Evolutionary conservation across 1,140 invertebrate species (phyloP), one percentile per base, ranked within the genome.

Genomic region (Drosophila pallidifrons): DNA sequence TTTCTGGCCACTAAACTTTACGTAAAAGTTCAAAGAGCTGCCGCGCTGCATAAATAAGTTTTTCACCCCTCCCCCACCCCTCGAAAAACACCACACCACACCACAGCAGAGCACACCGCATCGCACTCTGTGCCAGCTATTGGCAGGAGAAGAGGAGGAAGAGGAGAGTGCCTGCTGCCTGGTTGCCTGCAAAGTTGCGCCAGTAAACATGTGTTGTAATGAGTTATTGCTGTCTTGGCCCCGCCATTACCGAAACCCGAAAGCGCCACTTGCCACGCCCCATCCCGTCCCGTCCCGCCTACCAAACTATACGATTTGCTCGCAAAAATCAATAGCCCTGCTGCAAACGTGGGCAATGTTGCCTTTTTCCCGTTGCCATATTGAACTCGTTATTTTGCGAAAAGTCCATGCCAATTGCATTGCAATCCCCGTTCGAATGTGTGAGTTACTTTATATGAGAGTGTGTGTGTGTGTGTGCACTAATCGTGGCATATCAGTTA

Each of bases 401-500:
- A 69, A 74, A 85, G 68, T 71, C 58, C 81, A 67, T 66, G 67
- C 77, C 81, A 77, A 85, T 83, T 85, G 81, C 82, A 81, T 52
- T 85, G 60, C 47, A 71, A 51, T 64, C 15, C 73, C 38, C 25
- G 15, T 41, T 28, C 30, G 46, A 15, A 61, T 41, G 16, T 52
- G 38, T 38, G 35, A 43, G 4, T 47, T 10, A 13, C 2, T 45
- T 49, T 11, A 15, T 41, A 15, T 43, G n/a, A 52, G 4, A 47
- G 43, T 30, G 64, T 54, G 41, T 66, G 46, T 54, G 15, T 58
- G 49, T 76, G 46, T 55, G 59, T 30, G 74, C 65, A 47, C 85
- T 88, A 88, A 88, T 88, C 85, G 83, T 75, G 59, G 77, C 85
- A 77, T 88, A 88, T 88, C 83, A 89, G 85, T 89, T 83, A 88